Evolutionary conservation across 2,113 vertebrate genomes (phyloP).

Genomic region (Mustelus asterias): DNA sequence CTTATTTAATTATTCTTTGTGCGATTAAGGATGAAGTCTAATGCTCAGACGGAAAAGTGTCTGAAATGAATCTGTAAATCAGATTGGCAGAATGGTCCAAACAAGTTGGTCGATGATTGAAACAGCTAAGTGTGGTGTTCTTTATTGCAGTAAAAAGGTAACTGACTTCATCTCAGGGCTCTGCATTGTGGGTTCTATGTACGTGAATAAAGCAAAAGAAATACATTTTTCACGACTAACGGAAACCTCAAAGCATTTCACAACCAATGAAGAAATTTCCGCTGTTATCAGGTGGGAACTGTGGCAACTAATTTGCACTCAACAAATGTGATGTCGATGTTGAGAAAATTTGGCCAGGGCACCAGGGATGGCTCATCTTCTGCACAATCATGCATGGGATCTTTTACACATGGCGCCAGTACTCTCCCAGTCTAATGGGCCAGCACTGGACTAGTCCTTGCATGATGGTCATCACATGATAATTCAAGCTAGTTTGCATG

Average conservation of each 20-base stretch:
- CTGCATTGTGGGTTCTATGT: not conserved
- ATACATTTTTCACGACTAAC: not conserved
- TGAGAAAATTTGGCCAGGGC: not conserved
- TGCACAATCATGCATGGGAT: not conserved
- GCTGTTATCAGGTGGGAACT: not conserved
- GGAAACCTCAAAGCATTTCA: not conserved
- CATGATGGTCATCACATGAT: not conserved
- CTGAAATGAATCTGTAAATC: not conserved
- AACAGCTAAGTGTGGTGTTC: not conserved
- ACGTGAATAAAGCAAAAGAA: not conserved
- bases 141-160: not conserved
- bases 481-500: not conserved
- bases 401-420: not conserved
- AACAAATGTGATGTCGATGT: not conserved
- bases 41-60: not conserved
- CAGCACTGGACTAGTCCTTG: not conserved
- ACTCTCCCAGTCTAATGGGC: too few species aligned
- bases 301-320: not conserved
- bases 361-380: not conserved
- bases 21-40: not conserved
- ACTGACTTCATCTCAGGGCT: not conserved
- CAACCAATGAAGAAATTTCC: not conserved
- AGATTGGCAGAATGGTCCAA: not conserved
- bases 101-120: not conserved
- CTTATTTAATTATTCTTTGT: not conserved